phyloP scores from a whole-genome alignment of 1,140 invertebrate species.

The Lineus longissimus region DNA sequence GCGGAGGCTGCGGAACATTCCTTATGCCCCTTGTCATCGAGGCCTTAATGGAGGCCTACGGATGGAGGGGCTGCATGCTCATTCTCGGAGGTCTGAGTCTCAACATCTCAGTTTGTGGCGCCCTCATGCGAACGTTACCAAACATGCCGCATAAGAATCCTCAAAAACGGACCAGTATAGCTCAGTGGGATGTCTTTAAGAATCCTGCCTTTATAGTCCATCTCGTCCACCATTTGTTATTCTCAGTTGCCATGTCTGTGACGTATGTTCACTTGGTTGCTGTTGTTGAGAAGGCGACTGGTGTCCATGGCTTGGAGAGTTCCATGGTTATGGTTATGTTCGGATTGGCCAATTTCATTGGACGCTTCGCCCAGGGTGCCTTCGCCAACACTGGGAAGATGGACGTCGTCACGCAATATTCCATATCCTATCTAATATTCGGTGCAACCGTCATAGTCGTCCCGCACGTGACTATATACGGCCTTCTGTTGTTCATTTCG shows the following conservation, averaged over 20 bases:
- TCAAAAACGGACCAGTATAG: background rate
- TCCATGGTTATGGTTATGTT: background rate
- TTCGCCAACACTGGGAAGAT: background rate
- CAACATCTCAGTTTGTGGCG: conserved; percentile 24
- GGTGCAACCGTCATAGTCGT: background rate
- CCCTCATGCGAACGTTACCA: conserved; percentile 13
- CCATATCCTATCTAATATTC: background rate
- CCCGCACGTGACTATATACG: background rate
- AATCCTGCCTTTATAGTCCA: background rate
- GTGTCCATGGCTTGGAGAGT: background rate
- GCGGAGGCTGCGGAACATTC: conserved; percentile 82
- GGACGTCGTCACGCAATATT: background rate
- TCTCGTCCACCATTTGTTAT: background rate
- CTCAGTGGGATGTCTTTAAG: background rate
- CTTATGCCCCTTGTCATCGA: conserved; percentile 64
- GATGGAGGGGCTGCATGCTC: conserved; percentile 67
- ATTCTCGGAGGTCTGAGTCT: conserved; percentile 21
- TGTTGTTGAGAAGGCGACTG: background rate
- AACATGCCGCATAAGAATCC: background rate
- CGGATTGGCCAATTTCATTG: background rate
- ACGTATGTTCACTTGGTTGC: background rate
- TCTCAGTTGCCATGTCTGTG: background rate
- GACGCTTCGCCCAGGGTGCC: background rate
- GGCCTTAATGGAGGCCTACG: conserved; percentile 60
- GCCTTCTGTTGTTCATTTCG: background rate